Percentiles rank a stretch among this genome's conserved stretches.
These are phyloP conservation scores for Hypotaenidia philippensis DNA, from an alignment of 2,797 vertebrate species.

Conservation along the genomic window DNA sequence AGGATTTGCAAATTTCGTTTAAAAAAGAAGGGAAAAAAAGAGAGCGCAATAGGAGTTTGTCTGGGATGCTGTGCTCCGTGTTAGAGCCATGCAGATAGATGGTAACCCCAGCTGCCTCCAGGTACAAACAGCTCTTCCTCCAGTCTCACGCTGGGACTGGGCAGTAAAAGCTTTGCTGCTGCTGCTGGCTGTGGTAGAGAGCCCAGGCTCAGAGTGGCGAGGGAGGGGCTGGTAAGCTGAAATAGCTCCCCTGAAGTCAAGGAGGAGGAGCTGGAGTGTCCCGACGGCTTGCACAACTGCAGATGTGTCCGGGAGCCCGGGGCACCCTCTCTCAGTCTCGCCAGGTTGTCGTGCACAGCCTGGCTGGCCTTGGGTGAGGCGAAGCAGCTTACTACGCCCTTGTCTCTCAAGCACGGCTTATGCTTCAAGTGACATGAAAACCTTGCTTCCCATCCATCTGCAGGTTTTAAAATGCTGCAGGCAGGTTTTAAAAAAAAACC, in stretches of 20 bases:
- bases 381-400: not conserved
- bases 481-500: not conserved
- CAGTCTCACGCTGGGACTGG: not conserved
- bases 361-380: not conserved
- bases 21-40: not conserved
- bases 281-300: not conserved
- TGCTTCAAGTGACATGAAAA: not conserved
- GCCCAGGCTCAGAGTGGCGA: accelerated
- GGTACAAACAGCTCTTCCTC: not conserved
- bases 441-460: not conserved
- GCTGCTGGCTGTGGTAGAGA: not conserved
- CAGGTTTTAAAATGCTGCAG: not conserved
- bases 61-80: not conserved
- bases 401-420: not conserved
- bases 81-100: not conserved
- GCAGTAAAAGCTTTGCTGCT: not conserved
- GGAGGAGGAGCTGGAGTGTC: not conserved
- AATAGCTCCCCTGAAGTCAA: not conserved
- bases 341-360: accelerated
- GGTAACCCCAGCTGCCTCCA: not conserved
- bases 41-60: not conserved
- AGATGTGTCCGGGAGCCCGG: accelerated
- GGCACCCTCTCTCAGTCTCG: accelerated
- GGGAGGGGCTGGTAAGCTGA: not conserved
- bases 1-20: not conserved